phyloP scores from a whole-genome alignment of 2,888 invertebrate genomes.

The Alentia gelatinosa region DNA sequence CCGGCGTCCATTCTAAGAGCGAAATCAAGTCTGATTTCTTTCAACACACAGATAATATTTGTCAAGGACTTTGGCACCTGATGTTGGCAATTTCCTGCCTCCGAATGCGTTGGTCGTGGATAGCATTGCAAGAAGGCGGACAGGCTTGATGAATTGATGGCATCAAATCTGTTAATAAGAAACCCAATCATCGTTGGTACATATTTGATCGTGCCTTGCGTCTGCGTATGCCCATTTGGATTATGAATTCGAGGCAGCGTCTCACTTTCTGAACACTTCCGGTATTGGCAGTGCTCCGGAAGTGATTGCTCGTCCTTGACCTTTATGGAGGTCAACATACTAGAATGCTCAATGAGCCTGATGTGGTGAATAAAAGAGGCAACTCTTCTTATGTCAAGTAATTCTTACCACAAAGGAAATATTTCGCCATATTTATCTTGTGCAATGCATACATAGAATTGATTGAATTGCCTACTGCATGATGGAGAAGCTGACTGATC shows the following conservation, averaged over 20 bases:
- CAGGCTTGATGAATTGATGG: neutral
- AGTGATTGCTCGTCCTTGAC: neutral
- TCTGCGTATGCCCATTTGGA: neutral
- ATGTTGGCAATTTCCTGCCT: neutral
- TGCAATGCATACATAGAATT: too few relatives aligned
- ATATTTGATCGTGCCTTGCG: neutral
- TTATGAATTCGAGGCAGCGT: constrained; percentile 2
- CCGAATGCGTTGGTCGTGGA: neutral
- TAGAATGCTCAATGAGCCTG: neutral
- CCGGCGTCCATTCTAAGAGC: neutral
- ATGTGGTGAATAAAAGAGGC: too few relatives aligned
- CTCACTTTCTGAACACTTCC: neutral
- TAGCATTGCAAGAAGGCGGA: neutral
- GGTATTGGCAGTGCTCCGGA: neutral
- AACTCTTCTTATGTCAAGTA: too few relatives aligned
- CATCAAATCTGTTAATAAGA: constrained; percentile 12
- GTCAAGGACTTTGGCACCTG: neutral
- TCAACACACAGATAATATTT: neutral
- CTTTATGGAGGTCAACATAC: too few relatives aligned
- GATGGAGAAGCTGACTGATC: too few relatives aligned
- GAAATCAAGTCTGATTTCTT: neutral
- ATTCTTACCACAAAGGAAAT: too few relatives aligned
- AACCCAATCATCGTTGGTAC: neutral
- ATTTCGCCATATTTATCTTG: too few relatives aligned
- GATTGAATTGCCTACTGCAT: too few relatives aligned